These are phyloP conservation scores for Hydroisotoma schaefferi DNA, from an alignment of 2,888 invertebrate genomes.

Conservation along the genomic window DNA sequence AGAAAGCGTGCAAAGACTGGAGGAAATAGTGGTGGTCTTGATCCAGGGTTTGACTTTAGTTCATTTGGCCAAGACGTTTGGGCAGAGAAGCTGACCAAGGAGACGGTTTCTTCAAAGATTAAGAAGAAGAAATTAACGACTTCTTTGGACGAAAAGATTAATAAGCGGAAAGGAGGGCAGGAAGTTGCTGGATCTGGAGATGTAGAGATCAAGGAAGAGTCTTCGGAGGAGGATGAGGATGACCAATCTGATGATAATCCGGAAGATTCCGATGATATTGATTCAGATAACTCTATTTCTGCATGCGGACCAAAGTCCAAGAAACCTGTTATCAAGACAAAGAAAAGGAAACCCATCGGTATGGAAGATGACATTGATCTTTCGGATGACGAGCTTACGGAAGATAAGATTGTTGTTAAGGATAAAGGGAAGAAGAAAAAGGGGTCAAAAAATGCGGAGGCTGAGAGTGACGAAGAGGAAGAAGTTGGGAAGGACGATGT, in stretches of 20 bases:
- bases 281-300: slow-evolving; percentile 53
- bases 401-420: slow-evolving; percentile 58
- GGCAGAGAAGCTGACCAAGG: slow-evolving; percentile 73
- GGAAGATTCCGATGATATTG: slow-evolving; percentile 55
- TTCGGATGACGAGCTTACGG: slow-evolving; percentile 74
- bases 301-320: slow-evolving; percentile 12
- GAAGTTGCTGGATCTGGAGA: slow-evolving; percentile 21
- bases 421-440: slow-evolving; percentile 52
- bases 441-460: slow-evolving; percentile 39
- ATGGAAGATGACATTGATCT: slow-evolving; percentile 61
- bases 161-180: slow-evolving; percentile 51
- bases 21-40: slow-evolving; percentile 66
- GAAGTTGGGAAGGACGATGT: slow-evolving; percentile 49
- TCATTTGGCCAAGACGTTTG: slow-evolving; percentile 74
- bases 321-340: slow-evolving; percentile 12
- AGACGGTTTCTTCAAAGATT: slow-evolving; percentile 70
- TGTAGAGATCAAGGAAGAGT: slow-evolving; percentile 25
- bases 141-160: slow-evolving; percentile 58
- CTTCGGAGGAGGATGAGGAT: slow-evolving; percentile 54
- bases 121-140: slow-evolving; percentile 77
- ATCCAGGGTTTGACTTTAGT: slow-evolving; percentile 76
- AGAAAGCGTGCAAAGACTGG: slow-evolving; percentile 61
- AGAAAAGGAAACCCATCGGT: slow-evolving; percentile 49
- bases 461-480: slow-evolving; percentile 49
- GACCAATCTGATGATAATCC: slow-evolving; percentile 54